These are phyloP conservation scores for Macrobrachium nipponense DNA, from an alignment of 1,140 invertebrate genomes.

Conservation along the genomic window DNA sequence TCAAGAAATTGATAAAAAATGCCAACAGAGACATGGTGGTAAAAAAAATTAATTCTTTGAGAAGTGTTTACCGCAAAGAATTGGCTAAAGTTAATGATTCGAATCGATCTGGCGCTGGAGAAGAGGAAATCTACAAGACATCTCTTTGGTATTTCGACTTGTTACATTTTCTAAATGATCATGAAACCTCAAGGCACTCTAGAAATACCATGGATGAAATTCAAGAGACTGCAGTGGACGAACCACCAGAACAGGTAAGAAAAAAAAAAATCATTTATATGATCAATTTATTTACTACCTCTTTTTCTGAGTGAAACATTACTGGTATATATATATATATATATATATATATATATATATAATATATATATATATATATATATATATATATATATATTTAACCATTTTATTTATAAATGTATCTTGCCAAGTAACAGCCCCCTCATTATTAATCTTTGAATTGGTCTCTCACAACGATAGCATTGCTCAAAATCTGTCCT, in stretches of 20 bases:
- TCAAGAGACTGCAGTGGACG: constrained; percentile 21
- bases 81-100: constrained; percentile 23
- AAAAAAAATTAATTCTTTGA: constrained; percentile 28
- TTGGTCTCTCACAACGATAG: constrained; percentile 28
- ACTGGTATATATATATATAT: too few relatives aligned
- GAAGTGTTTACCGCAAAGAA: constrained; percentile 29
- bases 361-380: too few relatives aligned
- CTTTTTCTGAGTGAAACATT: too few relatives aligned
- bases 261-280: constrained; percentile 14
- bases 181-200: constrained; percentile 23
- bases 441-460: constrained; percentile 25
- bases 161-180: constrained; percentile 27
- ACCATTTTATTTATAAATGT: constrained; percentile 7
- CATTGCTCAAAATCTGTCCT: constrained; percentile 30
- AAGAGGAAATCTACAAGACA: constrained; percentile 27
- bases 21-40: constrained; percentile 28
- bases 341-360: too few relatives aligned
- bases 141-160: constrained; percentile 28
- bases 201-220: constrained; percentile 29
- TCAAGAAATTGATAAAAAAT: constrained; percentile 40
- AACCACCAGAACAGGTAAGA: constrained; percentile 28
- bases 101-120: constrained; percentile 24
- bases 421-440: constrained; percentile 27
- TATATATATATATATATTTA: not conserved
- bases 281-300: constrained; percentile 15